These are phyloP conservation scores for Dasysyrphus albostriatus DNA, from an alignment of 2,888 invertebrate species.

Conservation along the genomic window DNA sequence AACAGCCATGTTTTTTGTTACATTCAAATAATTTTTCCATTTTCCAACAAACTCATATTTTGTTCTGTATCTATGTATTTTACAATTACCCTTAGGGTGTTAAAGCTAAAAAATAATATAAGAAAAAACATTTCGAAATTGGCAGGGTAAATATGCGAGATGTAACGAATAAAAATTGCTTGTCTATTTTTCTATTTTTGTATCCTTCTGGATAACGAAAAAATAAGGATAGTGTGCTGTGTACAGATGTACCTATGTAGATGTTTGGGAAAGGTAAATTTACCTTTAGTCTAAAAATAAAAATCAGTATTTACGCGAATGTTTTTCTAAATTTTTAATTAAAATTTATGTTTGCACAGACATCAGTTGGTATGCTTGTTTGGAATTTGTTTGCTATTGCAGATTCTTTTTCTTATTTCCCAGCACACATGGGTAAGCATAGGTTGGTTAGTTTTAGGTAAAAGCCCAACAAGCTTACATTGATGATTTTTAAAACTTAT, in stretches of 20 bases:
- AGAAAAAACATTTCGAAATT: conserved; percentile 26
- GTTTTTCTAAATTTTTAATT: conserved; percentile 76
- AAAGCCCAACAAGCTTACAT: background rate
- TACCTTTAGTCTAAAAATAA: conserved; percentile 44
- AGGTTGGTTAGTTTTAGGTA: conserved; percentile 2
- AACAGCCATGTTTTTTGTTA: conserved; percentile 41
- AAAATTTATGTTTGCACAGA: conserved; percentile 72
- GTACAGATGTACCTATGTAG: background rate
- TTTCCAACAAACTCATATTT: conserved; percentile 5
- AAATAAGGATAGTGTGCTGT: conserved; percentile 21
- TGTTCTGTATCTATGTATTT: background rate
- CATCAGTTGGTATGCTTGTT: conserved; percentile 11
- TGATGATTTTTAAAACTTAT: background rate
- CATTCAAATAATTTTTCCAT: conserved; percentile 34
- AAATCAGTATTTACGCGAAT: conserved; percentile 64
- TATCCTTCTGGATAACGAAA: background rate
- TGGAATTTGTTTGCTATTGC: conserved; percentile 30
- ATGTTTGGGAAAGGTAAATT: conserved; percentile 25
- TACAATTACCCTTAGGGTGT: conserved; percentile 50
- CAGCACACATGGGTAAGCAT: conserved; percentile 2
- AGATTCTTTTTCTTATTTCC: conserved; percentile 27
- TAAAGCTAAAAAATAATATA: conserved; percentile 2
- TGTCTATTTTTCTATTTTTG: conserved; percentile 23
- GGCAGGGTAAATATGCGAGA: conserved; percentile 57
- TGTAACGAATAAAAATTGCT: conserved; percentile 45